Percentiles rank a stretch among this genome's conserved stretches.
phyloP scores from a whole-genome alignment of 2,888 invertebrate genomes.

The Theretra japonica region DNA sequence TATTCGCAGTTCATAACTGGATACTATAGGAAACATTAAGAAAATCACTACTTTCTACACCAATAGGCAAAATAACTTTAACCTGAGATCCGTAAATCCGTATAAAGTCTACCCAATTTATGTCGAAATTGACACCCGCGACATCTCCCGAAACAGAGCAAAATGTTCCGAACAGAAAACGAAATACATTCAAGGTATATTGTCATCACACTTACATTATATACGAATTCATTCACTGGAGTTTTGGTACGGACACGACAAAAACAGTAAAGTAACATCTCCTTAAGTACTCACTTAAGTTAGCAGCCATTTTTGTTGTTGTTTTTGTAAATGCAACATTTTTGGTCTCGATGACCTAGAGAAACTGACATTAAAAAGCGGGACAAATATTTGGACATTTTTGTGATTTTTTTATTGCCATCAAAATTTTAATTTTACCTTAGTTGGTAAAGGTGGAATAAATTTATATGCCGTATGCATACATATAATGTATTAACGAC shows the following conservation, averaged over 20 bases:
- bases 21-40: not conserved
- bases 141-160: slow-evolving; percentile 14
- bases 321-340: slow-evolving; percentile 11
- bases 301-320: slow-evolving; percentile 61
- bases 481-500: no score
- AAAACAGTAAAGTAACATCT: slow-evolving; percentile 37
- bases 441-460: no score
- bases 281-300: slow-evolving; percentile 72
- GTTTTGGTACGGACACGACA: slow-evolving; percentile 55
- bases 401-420: not conserved
- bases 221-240: slow-evolving; percentile 59
- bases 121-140: slow-evolving; percentile 13
- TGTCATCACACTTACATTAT: slow-evolving; percentile 44
- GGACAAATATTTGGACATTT: not conserved
- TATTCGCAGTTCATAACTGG: no score
- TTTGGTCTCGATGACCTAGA: not conserved
- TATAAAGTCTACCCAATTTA: not conserved
- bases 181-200: slow-evolving; percentile 37
- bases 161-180: slow-evolving; percentile 48
- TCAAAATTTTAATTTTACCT: no score
- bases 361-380: not conserved
- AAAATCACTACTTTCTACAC: not conserved
- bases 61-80: not conserved
- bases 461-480: no score
- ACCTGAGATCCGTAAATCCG: no score